These are phyloP conservation scores for Mallotus villosus DNA, from an alignment of 2,797 vertebrate genomes.

Conservation along the genomic window DNA sequence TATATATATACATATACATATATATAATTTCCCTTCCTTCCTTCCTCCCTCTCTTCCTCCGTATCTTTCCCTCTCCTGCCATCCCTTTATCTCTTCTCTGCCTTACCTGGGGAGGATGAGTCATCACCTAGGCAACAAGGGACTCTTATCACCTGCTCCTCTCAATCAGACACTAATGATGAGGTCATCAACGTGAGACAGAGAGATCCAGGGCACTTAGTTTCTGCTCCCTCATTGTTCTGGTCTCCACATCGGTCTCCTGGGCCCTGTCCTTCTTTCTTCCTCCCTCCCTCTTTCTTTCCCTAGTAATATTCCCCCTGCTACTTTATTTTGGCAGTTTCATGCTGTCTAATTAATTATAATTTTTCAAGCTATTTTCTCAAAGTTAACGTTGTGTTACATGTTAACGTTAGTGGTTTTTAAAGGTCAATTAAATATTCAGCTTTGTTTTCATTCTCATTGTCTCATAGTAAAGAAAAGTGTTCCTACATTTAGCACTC, in stretches of 20 bases:
- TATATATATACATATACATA: too few relatives aligned
- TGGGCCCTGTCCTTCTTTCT: conserved; percentile 72
- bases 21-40: conserved; percentile 13
- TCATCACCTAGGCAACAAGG: conserved; percentile 48
- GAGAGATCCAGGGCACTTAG: conserved; percentile 28
- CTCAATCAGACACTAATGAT: conserved; percentile 51
- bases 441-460: not conserved
- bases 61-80: conserved; percentile 21
- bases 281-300: conserved; percentile 70
- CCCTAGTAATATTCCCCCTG: not conserved
- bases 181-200: conserved; percentile 50
- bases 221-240: conserved; percentile 69
- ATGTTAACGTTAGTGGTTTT: too few relatives aligned
- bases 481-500: not conserved
- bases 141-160: conserved; percentile 56
- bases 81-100: conserved; percentile 24
- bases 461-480: not conserved
- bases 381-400: too few relatives aligned
- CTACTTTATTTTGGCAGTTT: not conserved
- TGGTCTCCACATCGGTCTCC: conserved; percentile 80
- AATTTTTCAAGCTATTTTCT: too few relatives aligned
- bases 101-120: conserved; percentile 39
- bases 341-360: too few relatives aligned
- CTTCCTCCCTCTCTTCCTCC: conserved; percentile 38
- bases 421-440: too few relatives aligned